These are phyloP conservation scores for Gavia stellata DNA, from an alignment of 2,113 vertebrate species.

Conservation along the genomic window DNA sequence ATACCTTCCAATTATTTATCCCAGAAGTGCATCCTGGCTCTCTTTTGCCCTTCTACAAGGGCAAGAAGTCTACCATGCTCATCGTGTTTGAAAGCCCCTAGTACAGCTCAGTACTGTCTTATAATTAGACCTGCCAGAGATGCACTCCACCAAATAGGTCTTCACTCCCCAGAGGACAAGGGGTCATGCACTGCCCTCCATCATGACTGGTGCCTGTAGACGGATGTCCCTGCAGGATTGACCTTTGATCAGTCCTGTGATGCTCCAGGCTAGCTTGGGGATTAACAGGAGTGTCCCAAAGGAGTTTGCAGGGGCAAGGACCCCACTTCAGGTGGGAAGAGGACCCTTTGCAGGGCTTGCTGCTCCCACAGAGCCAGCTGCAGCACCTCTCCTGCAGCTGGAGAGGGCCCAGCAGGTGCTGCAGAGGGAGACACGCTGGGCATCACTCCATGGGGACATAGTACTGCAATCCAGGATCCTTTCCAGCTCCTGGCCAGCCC, in stretches of 20 bases:
- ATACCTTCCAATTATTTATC: neutral
- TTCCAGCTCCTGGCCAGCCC: neutral
- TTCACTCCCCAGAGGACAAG: neutral
- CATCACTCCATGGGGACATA: rapidly evolving
- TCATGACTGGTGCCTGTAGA: neutral
- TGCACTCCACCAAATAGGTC: neutral
- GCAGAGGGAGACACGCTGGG: neutral
- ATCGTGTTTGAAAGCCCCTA: neutral
- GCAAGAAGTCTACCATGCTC: neutral
- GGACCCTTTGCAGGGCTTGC: neutral
- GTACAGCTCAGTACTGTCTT: neutral
- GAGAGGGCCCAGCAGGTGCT: neutral
- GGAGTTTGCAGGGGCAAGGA: rapidly evolving
- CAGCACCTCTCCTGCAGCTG: neutral
- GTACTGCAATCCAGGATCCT: neutral
- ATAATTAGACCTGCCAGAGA: neutral
- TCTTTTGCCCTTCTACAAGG: neutral
- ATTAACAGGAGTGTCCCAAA: neutral
- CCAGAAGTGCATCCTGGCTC: neutral
- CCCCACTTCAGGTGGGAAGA: neutral
- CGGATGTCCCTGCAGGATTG: rapidly evolving
- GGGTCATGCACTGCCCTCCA: neutral
- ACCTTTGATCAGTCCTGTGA: neutral
- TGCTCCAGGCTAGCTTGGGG: neutral
- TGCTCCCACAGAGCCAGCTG: neutral